These are phyloP conservation scores for Cynodonichthys magdalenae DNA, from an alignment of 2,797 vertebrate species.

Conservation along the genomic window DNA sequence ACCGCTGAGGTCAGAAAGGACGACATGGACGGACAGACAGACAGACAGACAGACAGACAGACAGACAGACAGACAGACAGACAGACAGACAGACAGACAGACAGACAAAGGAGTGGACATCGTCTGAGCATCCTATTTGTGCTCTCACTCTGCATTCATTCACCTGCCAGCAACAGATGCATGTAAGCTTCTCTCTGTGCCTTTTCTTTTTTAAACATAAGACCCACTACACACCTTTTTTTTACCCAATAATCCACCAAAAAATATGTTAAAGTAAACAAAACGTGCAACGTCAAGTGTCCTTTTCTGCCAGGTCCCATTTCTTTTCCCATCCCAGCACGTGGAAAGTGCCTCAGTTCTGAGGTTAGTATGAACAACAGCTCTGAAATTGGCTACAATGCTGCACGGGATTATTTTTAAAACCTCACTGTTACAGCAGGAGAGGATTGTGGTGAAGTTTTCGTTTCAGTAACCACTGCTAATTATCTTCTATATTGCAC, in stretches of 20 bases:
- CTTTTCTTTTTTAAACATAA: slow-evolving; percentile 32
- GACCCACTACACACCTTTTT: slow-evolving; percentile 37
- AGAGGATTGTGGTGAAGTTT: slow-evolving; percentile 49
- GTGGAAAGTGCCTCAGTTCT: slow-evolving; percentile 75
- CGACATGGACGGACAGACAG: neutral
- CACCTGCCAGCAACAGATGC: slow-evolving; percentile 20
- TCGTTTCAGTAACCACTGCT: slow-evolving; percentile 53
- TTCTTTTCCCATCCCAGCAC: slow-evolving; percentile 57
- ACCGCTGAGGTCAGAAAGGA: slow-evolving; percentile 40
- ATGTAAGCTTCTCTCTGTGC: slow-evolving; percentile 41
- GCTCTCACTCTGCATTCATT: slow-evolving; percentile 12
- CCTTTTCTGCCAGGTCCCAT: slow-evolving; percentile 68
- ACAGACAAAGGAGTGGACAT: slow-evolving; percentile 13
- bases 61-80: neutral
- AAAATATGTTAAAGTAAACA: slow-evolving; percentile 21
- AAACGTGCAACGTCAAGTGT: slow-evolving; percentile 72
- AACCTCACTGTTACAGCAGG: slow-evolving; percentile 59
- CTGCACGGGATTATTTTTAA: slow-evolving; percentile 73
- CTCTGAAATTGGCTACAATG: slow-evolving; percentile 81
- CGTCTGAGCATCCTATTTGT: slow-evolving; percentile 26
- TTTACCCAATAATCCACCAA: slow-evolving; percentile 44
- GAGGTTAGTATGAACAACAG: slow-evolving; percentile 78
- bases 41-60: neutral
- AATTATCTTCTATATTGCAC: slow-evolving; percentile 84
- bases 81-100: slow-evolving; percentile 1